Evolutionary conservation across 2,888 invertebrate genomes (phyloP), one percentile per base, ranked within the genome.

Genomic region (Nomada hirtipes): DNA sequence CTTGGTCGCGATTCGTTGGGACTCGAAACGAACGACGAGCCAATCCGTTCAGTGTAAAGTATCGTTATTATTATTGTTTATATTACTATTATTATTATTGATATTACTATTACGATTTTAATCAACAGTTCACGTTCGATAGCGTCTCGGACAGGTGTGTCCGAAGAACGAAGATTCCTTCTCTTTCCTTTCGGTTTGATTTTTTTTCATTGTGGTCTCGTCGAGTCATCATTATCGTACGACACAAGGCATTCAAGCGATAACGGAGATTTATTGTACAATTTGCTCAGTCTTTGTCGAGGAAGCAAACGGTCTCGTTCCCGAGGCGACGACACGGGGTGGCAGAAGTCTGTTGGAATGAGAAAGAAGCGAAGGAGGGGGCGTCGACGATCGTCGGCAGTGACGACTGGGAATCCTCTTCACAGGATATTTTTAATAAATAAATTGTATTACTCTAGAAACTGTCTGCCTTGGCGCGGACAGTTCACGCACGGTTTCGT

Each of bases 391-490:
- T 79, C 72, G 77, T 81, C 86, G 75, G 78, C 82, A 84, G 83
- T 81, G 80, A 85, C 85, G 80, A 85, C 64, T 75, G 50, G 75
- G 74, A 79, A 75, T 23, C 47, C 47, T 50, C 26, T 80, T 44
- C 70, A 50, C 84, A 71, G 77, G 59, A 47, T 73, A 23, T 79
- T 36, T 72, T 36, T 72, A 79, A 91, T 91, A 91, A 90, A 90
- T 89, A 89, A 90, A 90, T 89, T 79, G 88, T 88, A 86, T 90
- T 90, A 88, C 81, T 82, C 86, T 90, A 89, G 88, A 88, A 90
- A 89, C 84, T 15, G 87, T 88, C 86, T 89, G 90, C 88, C 88
- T 90, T 88, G 86, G 88, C 89, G 82, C 87, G 88, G 88, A 89
- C 87, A 87, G 85, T 82, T 60, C 53, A 82, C 79, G 57, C 52